A percentile compares a stretch with the other conserved stretches of the same genome.
Conservation (phyloP, 2,888 invertebrate species). For the Axea sp. region DNA sequence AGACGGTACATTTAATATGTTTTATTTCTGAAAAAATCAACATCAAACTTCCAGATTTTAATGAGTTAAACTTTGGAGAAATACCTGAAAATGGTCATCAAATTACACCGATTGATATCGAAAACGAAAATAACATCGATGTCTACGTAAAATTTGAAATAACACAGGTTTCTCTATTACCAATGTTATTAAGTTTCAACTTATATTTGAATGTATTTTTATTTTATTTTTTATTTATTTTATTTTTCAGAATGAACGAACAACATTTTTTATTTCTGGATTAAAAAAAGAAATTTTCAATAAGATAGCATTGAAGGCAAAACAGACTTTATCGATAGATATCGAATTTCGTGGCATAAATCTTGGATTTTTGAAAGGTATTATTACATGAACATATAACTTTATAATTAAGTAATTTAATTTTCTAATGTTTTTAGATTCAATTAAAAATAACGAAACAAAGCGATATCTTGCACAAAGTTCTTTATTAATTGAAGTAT, state of each 20-base stretch:
- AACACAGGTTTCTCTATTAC: slow-evolving; percentile 16
- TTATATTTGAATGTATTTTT: too few species aligned
- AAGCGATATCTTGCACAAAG: too few species aligned
- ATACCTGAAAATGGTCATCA: slow-evolving; percentile 65
- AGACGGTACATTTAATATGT: slow-evolving; percentile 71
- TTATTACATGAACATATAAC: too few species aligned
- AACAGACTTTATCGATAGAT: slow-evolving; percentile 56
- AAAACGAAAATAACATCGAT: slow-evolving; percentile 72
- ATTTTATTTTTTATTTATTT: neutral
- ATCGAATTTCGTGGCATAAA: slow-evolving; percentile 66
- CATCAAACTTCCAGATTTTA: slow-evolving; percentile 63
- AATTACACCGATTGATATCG: slow-evolving; percentile 67
- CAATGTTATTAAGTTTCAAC: too few species aligned
- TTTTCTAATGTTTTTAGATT: too few species aligned
- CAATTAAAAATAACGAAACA: too few species aligned
- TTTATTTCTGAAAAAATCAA: slow-evolving; percentile 73
- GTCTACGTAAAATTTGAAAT: slow-evolving; percentile 66
- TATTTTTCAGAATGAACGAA: slow-evolving; percentile 63
- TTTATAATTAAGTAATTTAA: too few species aligned
- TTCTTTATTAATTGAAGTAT: too few species aligned
- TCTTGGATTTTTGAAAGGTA: slow-evolving; percentile 62
- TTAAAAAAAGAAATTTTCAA: slow-evolving; percentile 56
- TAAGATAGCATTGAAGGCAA: slow-evolving; percentile 57
- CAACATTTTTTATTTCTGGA: slow-evolving; percentile 66
- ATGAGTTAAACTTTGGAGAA: slow-evolving; percentile 67